Evolutionary conservation across 2,113 vertebrate genomes (phyloP).

Genomic region (Dicentrarchus labrax): DNA sequence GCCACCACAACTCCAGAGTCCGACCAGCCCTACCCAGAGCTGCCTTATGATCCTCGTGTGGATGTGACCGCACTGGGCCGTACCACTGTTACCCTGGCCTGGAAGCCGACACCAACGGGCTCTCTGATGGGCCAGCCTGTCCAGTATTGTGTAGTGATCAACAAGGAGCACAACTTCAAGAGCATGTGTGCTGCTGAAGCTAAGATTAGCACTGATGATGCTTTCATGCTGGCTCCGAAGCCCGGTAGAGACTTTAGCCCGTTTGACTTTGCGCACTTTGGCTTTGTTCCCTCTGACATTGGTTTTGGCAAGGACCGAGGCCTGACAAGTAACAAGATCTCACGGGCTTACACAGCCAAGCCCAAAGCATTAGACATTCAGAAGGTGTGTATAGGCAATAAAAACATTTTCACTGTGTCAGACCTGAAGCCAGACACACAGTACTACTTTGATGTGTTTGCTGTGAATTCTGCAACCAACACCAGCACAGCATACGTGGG

Average conservation of each 20-base stretch:
- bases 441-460: slow-evolving; percentile 98
- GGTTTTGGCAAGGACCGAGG: slow-evolving; percentile 86
- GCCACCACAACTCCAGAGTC: slow-evolving; percentile 96
- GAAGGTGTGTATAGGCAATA: slow-evolving; percentile 94
- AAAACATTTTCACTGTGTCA: slow-evolving; percentile 96
- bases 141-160: slow-evolving; percentile 96
- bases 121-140: slow-evolving; percentile 91
- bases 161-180: slow-evolving; percentile 98
- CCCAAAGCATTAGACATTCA: slow-evolving; percentile 88
- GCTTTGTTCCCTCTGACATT: slow-evolving; percentile 88
- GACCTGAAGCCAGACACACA: slow-evolving; percentile 95
- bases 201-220: slow-evolving; percentile 89
- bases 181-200: slow-evolving; percentile 96
- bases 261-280: slow-evolving; percentile 96
- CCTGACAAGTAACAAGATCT: slow-evolving; percentile 84
- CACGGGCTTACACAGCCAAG: slow-evolving; percentile 82
- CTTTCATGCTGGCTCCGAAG: slow-evolving; percentile 94
- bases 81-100: slow-evolving; percentile 93
- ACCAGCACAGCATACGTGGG: slow-evolving; percentile 95
- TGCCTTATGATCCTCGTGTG: slow-evolving; percentile 95
- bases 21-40: slow-evolving; percentile 94
- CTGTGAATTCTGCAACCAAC: slow-evolving; percentile 91
- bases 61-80: slow-evolving; percentile 94
- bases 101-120: slow-evolving; percentile 96
- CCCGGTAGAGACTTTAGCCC: slow-evolving; percentile 96